Base-by-base conservation (phyloP, 1,140 invertebrate species). In the Phortica variegata region DNA sequence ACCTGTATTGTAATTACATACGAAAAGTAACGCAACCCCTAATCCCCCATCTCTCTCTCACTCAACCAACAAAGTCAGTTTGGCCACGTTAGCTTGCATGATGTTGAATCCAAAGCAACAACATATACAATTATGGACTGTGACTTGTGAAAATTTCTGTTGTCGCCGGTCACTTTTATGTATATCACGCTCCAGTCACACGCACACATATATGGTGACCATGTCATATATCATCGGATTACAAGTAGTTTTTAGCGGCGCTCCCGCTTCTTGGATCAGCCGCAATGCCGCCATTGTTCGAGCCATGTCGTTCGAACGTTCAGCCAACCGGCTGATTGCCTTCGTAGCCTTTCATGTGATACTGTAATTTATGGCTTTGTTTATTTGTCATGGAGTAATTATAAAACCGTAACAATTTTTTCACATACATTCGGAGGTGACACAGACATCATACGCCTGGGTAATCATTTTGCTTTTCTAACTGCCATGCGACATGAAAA, bases 361-460 rank as follows among this genome's bases (percentile, higher is more conserved):
- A 68, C 63, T 63, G 54, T 63, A 68, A 68, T 68, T 68, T 68
- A 68, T 68, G 63, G 60, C 47, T 50, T 59, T 54, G 57, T 55
- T 65, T 65, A 65, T 65, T 68, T 52, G 57, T 60, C 62, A 66
- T 59, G 62, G 40, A 26, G 50, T 58, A 58, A 58, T 58, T 58
- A 58, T 58, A 58, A 43, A 58, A 34, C 32, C 32, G 32, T 34
- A 34, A 34, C 32, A 34, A 34, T 9, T 34, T 34, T 34, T 13
- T 26, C 23, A 6, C 10, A 10, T 26, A 26, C 23, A 26, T 10
- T 26, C 23, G 5, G 23, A 26, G 23, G 23, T 26, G 23, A 26
- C 23, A 26, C 23, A 26, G 5, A 10, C 10, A 6, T 26, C 23
- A 26, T 26, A 26, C 23, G 23, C n/a, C n/a, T n/a, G n/a, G n/a